phyloP scores from a whole-genome alignment of 1,140 invertebrate species.

The Copidosoma floridanum region DNA sequence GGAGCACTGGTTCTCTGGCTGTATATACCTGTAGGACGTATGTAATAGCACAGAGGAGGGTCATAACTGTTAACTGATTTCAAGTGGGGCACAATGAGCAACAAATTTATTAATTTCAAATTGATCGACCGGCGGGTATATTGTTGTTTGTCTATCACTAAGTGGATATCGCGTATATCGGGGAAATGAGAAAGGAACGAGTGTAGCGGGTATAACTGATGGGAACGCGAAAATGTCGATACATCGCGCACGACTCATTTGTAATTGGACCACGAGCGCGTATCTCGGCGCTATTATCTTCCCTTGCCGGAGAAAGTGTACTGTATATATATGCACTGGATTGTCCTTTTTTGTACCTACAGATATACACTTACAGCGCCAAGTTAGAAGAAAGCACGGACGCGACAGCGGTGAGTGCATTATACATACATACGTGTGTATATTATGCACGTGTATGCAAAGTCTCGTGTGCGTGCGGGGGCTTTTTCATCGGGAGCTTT shows the following conservation, averaged over 20 bases:
- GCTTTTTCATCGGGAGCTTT: conserved; percentile 34
- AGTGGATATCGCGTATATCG: neutral
- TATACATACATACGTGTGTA: conserved; percentile 6
- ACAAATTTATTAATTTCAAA: conserved; percentile 8
- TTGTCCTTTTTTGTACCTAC: conserved; percentile 19
- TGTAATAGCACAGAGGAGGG: no score
- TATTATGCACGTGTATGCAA: conserved; percentile 11
- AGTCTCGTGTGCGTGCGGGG: conserved; percentile 13
- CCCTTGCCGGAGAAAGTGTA: conserved; percentile 42
- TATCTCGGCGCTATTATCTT: no score
- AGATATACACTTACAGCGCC: conserved; percentile 6
- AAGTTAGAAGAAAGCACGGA: conserved; percentile 38
- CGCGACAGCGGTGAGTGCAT: neutral
- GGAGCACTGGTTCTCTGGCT: no score
- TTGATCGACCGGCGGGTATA: neutral
- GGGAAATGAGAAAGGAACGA: conserved; percentile 7
- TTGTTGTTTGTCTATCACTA: conserved; percentile 1
- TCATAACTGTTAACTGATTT: conserved; percentile 2
- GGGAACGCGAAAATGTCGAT: neutral
- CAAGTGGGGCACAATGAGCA: conserved; percentile 1
- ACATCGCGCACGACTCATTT: no score
- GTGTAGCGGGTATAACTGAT: no score
- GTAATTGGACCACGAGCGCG: conserved; percentile 19
- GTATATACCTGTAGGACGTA: no score
- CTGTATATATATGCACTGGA: no score